Evolutionary conservation across 2,888 invertebrate genomes (phyloP).

Genomic region (Molorchus minor): DNA sequence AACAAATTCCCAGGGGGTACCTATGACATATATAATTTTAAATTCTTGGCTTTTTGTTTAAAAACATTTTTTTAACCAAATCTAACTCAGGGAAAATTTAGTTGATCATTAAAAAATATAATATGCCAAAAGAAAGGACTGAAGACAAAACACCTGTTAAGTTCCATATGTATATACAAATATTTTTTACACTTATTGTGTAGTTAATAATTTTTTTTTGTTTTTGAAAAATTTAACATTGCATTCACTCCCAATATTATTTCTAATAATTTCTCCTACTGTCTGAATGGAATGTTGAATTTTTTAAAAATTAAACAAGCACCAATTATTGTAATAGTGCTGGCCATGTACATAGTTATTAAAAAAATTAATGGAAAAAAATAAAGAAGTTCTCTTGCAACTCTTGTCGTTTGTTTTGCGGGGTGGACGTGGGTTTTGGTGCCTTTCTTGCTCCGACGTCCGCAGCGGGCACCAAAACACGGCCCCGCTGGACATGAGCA

Average conservation of each 20-base stretch:
- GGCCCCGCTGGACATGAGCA: constrained; percentile 64
- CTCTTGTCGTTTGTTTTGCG: constrained; percentile 59
- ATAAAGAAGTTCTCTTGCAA: constrained; percentile 65
- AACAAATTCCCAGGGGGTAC: too few relatives aligned
- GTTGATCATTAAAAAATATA: constrained; percentile 27
- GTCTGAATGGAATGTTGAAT: constrained; percentile 25
- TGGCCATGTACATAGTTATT: constrained; percentile 50
- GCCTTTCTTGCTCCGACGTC: constrained; percentile 64
- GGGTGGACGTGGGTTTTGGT: constrained; percentile 69
- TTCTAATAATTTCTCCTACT: background rate
- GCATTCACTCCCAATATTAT: background rate
- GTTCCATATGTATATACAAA: constrained; percentile 19
- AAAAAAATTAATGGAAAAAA: constrained; percentile 40
- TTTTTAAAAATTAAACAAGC: constrained; percentile 19
- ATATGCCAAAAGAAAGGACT: constrained; percentile 38
- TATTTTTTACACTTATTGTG: constrained; percentile 24
- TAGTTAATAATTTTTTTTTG: constrained; percentile 17
- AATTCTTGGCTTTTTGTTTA: background rate
- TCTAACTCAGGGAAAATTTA: constrained; percentile 31
- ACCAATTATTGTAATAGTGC: constrained; percentile 20
- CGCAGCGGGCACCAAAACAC: constrained; percentile 65
- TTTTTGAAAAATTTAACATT: constrained; percentile 13
- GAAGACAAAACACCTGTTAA: constrained; percentile 26
- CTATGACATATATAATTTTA: too few relatives aligned
- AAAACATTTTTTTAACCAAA: background rate